These are phyloP conservation scores for Tetramorium bicarinatum DNA, from an alignment of 2,888 invertebrate genomes.

Conservation along the genomic window DNA sequence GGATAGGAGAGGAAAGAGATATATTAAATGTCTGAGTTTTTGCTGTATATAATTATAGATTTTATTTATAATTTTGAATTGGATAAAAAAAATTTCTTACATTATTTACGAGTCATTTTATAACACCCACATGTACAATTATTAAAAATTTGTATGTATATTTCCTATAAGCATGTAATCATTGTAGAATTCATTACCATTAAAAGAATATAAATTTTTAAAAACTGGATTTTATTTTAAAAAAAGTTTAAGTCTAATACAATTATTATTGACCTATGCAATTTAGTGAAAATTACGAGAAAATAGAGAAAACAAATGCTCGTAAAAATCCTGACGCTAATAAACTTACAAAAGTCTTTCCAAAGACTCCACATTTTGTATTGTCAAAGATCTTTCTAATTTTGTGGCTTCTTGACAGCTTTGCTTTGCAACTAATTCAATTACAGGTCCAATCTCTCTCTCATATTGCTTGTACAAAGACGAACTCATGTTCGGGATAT, in stretches of 20 bases:
- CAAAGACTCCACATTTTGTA: not conserved
- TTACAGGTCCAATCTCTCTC: too few species aligned
- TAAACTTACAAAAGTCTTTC: conserved; percentile 3
- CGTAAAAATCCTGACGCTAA: not conserved
- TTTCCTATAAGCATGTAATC: not conserved
- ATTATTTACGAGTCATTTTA: too few species aligned
- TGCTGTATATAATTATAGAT: too few species aligned
- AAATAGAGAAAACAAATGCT: not conserved
- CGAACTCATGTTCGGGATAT: too few species aligned
- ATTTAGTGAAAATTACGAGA: not conserved
- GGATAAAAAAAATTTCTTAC: too few species aligned
- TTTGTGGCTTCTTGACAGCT: conserved; percentile 28
- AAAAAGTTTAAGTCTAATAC: not conserved
- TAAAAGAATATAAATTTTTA: not conserved
- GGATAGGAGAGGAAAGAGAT: not conserved
- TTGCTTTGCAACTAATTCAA: conserved; percentile 12
- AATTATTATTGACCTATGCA: not conserved
- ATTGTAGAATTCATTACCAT: not conserved
- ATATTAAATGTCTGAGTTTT: not conserved
- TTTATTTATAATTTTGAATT: too few species aligned
- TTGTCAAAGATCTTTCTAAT: conserved; percentile 21
- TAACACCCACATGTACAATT: not conserved
- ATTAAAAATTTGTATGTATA: not conserved
- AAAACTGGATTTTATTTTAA: not conserved
- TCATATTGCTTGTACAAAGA: too few species aligned